Evolutionary conservation across 1,140 invertebrate genomes (phyloP).

Genomic region (Ephestia elutella): DNA sequence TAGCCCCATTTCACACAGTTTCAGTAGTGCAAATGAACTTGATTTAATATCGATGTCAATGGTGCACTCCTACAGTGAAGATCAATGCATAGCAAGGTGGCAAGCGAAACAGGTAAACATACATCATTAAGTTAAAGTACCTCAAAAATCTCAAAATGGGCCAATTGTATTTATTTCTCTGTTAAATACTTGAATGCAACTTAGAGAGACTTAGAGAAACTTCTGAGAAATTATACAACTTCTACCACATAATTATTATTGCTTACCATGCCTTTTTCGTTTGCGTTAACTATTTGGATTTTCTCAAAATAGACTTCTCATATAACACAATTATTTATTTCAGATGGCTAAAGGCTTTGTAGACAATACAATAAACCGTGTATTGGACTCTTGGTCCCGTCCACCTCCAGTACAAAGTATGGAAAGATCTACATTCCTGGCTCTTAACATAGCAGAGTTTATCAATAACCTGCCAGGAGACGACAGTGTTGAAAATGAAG

Average conservation of each 20-base stretch:
- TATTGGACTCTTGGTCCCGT: conserved; percentile 78
- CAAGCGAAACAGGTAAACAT: conserved; percentile 78
- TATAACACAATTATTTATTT: conserved; percentile 18
- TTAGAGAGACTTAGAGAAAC: no score
- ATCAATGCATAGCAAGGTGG: conserved; percentile 77
- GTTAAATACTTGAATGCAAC: no score
- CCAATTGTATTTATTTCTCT: no score
- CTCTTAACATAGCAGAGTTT: conserved; percentile 72
- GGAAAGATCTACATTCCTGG: conserved; percentile 50
- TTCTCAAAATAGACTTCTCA: not conserved
- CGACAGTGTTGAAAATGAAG: conserved; percentile 78
- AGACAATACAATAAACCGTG: conserved; percentile 82
- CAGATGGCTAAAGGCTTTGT: conserved; percentile 80
- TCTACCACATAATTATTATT: no score
- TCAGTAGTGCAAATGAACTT: conserved; percentile 24
- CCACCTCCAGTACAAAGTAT: conserved; percentile 58
- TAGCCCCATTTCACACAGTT: conserved; percentile 17
- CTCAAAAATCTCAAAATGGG: no score
- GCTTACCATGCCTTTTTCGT: no score
- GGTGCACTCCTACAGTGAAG: conserved; percentile 52
- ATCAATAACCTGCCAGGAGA: conserved; percentile 73
- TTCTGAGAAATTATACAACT: no score
- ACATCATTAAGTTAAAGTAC: conserved; percentile 6
- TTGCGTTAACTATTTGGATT: not conserved
- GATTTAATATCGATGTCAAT: conserved; percentile 36